Evolutionary conservation across 2,888 invertebrate species (phyloP), one percentile per base, ranked within the genome.

Genomic region (Andrena minutula): DNA sequence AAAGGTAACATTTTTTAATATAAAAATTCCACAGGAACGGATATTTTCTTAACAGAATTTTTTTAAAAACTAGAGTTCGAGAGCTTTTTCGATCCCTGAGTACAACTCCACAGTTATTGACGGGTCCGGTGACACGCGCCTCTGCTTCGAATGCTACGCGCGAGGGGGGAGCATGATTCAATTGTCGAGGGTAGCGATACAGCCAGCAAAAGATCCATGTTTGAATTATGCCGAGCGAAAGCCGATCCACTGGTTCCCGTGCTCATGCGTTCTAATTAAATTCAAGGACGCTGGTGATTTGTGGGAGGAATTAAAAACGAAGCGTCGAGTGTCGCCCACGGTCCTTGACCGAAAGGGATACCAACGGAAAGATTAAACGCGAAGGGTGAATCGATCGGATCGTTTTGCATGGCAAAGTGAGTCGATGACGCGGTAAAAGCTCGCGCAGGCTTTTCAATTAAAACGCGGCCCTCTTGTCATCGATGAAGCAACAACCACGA

Each of bases 401-500:
- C 16, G 30, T 30, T 47, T 20, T 53, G 23, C 28, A 20, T 61
- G 28, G 41, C 28, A 70, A 71, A 71, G 56, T 26, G 32, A 28
- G 1, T n/a, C 58, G 56, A 64, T 32, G 5, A 23, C 41, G 56
- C 28, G 30, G 10, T 20, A 6, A n/a, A 8, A 49, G 26, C n/a
- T 20, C 3, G 35, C 8, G 56, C 16, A n/a, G 20, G 35, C 26
- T 61, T 66, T 73, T 16, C 70, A 28, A 78, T 79, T 51, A 60
- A 63, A 72, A 64, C 49, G 56, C 61, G 61, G 30, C 47, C 5
- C 28, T 26, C 16, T 16, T 64, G 49, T 58, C 32, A 56, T 47
- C 41, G 28, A 73, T n/a, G 7, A 2, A 8, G 23, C n/a, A 7
- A 56, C 47, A 63, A 28, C 66, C 12, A 74, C 30, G n/a, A 53